phyloP scores from a whole-genome alignment of 2,113 vertebrate genomes.

The Scalopus aquaticus region DNA sequence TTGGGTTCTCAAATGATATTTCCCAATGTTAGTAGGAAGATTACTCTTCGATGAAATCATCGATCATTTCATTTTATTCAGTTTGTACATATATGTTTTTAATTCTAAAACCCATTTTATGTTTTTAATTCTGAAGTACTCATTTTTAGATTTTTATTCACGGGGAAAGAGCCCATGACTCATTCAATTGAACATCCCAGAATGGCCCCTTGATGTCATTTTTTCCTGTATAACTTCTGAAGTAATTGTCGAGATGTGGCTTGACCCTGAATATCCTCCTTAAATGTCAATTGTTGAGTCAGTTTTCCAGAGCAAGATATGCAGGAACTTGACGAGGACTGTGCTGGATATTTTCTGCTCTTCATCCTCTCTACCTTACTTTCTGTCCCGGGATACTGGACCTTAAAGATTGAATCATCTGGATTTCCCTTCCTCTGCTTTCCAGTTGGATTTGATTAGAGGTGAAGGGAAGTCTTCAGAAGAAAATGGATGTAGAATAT shows the following conservation, averaged over 20 bases:
- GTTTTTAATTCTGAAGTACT: constrained; percentile 16
- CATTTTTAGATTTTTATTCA: constrained; percentile 3
- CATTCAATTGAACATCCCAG: background rate
- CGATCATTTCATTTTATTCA: background rate
- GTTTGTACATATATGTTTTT: background rate
- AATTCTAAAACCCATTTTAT: background rate
- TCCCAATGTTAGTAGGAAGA: background rate
- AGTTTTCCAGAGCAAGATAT: background rate
- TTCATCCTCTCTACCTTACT: background rate
- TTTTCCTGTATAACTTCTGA: background rate
- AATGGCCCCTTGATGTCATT: background rate
- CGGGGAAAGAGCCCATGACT: background rate
- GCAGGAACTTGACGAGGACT: background rate
- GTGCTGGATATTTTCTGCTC: background rate
- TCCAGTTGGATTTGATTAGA: too few species aligned
- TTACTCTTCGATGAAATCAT: background rate
- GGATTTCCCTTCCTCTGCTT: background rate
- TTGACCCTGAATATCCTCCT: background rate
- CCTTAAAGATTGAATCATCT: background rate
- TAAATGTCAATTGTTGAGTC: background rate
- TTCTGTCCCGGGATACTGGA: background rate
- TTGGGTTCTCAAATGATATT: background rate
- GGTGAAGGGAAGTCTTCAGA: background rate
- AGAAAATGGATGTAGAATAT: background rate
- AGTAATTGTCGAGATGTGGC: background rate